These are phyloP conservation scores for Chondrilla cf. caribensis DNA, from an alignment of 37 sponge, comb jelly and placozoan species.

Conservation along the genomic window DNA sequence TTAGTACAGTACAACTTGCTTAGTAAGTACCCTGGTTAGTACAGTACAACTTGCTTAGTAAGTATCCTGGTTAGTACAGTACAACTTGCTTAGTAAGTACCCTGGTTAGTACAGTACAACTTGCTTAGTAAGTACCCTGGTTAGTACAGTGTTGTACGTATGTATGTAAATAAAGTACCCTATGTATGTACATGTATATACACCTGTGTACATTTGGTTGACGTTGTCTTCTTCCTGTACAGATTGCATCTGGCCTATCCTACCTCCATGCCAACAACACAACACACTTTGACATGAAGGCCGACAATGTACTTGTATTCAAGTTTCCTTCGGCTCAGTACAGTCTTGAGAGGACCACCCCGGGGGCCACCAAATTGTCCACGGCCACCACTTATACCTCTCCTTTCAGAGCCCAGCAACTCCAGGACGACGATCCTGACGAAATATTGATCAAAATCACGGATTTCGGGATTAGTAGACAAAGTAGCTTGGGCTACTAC, in stretches of 20 bases:
- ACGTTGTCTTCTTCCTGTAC: neutral
- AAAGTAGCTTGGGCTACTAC: conserved; percentile 48
- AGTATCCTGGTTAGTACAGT: conserved; percentile 53
- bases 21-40: conserved; percentile 61
- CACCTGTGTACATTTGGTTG: neutral
- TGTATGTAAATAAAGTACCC: neutral
- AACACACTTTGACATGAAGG: conserved; percentile 88
- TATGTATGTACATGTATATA: neutral
- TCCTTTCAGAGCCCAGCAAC: neutral
- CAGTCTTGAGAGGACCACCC: conserved; percentile 32
- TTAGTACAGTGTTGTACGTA: neutral
- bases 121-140: too few species aligned
- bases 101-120: conserved; percentile 44
- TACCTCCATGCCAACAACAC: conserved; percentile 76
- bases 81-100: conserved; percentile 15
- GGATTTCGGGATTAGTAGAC: conserved; percentile 88
- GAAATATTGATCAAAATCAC: conserved; percentile 75
- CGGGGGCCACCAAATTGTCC: neutral
- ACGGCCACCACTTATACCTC: neutral
- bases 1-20: conserved; percentile 34
- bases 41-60: neutral
- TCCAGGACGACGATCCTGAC: neutral
- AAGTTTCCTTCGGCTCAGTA: conserved; percentile 66
- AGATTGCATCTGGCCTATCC: conserved; percentile 76
- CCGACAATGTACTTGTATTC: conserved; percentile 84